These are phyloP conservation scores for Neolamprologus sp. DNA, from an alignment of 2,113 vertebrate genomes.

Conservation along the genomic window DNA sequence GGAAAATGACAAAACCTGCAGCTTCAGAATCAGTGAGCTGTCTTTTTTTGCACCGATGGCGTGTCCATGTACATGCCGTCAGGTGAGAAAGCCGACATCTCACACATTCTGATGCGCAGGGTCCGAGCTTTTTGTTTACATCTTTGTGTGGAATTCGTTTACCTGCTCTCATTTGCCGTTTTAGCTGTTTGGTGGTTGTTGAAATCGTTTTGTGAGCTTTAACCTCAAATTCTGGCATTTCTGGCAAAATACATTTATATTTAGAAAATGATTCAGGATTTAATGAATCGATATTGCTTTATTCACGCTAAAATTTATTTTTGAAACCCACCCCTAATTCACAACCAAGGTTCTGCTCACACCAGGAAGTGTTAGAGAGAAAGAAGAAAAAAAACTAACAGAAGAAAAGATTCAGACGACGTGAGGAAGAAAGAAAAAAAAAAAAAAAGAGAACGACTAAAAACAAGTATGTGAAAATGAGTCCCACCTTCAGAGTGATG, in stretches of 20 bases:
- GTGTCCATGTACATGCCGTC: not conserved
- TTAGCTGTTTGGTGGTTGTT: not conserved
- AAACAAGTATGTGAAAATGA: not conserved
- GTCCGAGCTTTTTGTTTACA: not conserved
- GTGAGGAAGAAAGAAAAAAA: too few species aligned
- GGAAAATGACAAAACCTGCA: not conserved
- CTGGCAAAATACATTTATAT: not conserved
- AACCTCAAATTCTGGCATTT: not conserved
- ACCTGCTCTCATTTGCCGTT: not conserved
- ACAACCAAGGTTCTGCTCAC: not conserved
- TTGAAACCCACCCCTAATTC: not conserved
- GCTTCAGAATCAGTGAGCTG: not conserved
- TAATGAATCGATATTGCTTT: not conserved
- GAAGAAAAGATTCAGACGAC: not conserved
- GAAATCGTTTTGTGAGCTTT: not conserved
- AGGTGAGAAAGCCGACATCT: not conserved
- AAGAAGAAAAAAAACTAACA: not conserved
- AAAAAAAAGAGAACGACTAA: not conserved
- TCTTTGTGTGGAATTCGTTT: not conserved
- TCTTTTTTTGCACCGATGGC: not conserved
- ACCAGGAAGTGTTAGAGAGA: not conserved
- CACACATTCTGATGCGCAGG: not conserved
- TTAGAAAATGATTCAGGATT: not conserved
- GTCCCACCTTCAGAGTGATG: slow-evolving; percentile 87
- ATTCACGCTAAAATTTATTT: not conserved